Evolutionary conservation across 2,888 invertebrate species (phyloP).

Genomic region (Thalpophila matura): DNA sequence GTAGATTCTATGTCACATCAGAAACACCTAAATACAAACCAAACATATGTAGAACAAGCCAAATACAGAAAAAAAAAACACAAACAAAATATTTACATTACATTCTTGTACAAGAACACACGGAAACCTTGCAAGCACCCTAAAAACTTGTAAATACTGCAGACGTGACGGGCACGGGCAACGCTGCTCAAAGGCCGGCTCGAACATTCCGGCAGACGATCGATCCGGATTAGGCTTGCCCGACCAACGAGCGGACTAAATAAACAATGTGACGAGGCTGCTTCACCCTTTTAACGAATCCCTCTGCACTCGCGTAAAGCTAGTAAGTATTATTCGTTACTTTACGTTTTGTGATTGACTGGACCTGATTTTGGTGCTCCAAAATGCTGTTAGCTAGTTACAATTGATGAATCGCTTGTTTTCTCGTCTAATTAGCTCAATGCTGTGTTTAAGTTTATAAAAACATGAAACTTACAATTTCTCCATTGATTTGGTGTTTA

Average conservation of each 20-base stretch:
- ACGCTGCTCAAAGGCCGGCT: slow-evolving; percentile 66
- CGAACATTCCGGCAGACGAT: slow-evolving; percentile 77
- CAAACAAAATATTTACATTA: slow-evolving; percentile 57
- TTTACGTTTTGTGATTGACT: slow-evolving; percentile 67
- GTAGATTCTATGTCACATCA: background rate
- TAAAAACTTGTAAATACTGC: slow-evolving; percentile 73
- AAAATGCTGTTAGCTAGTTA: slow-evolving; percentile 7
- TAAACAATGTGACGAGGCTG: slow-evolving; percentile 88
- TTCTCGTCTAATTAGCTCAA: background rate
- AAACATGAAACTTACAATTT: slow-evolving; percentile 26
- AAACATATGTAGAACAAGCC: background rate
- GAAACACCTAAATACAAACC: background rate
- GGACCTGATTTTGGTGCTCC: slow-evolving; percentile 28
- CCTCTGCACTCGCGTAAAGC: slow-evolving; percentile 77
- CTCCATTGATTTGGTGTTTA: background rate
- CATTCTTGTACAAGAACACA: slow-evolving; percentile 57
- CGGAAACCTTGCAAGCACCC: slow-evolving; percentile 68
- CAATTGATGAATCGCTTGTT: background rate
- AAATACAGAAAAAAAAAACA: slow-evolving; percentile 31
- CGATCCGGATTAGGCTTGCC: slow-evolving; percentile 84
- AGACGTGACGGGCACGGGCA: slow-evolving; percentile 70
- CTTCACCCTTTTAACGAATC: slow-evolving; percentile 89
- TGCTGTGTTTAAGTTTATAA: background rate
- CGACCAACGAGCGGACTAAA: slow-evolving; percentile 84
- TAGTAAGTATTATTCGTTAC: slow-evolving; percentile 79